Percentiles rank a stretch among this genome's conserved stretches.
These are phyloP conservation scores for Therioaphis trifolii DNA, from an alignment of 2,888 invertebrate species.

Conservation along the genomic window DNA sequence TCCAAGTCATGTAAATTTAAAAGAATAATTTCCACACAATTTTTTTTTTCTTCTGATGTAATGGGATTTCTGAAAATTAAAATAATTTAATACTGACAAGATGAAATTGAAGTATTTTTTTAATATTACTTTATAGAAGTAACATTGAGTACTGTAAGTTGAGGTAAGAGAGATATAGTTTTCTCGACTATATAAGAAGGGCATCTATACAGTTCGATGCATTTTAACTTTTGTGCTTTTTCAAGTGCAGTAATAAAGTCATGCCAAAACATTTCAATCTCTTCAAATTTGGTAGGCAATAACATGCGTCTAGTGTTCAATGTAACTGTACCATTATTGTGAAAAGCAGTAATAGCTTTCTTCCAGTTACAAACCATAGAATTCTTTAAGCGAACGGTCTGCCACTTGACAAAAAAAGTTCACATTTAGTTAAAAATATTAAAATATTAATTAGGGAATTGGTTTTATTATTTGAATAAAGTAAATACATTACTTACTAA, in stretches of 20 bases:
- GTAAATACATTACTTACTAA: conserved; percentile 69
- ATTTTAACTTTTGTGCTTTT: conserved; percentile 74
- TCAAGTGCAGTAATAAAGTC: conserved; percentile 77
- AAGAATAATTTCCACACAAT: conserved; percentile 70
- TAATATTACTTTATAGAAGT: conserved; percentile 74
- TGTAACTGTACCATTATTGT: conserved; percentile 79
- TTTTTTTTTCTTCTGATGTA: neutral
- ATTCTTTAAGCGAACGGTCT: conserved; percentile 85
- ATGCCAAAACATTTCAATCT: conserved; percentile 77
- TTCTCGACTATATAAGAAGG: conserved; percentile 79
- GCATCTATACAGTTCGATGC: conserved; percentile 78
- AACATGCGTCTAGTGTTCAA: conserved; percentile 86
- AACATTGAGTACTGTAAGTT: conserved; percentile 77
- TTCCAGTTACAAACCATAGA: conserved; percentile 85
- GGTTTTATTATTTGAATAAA: neutral
- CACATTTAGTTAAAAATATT: neutral
- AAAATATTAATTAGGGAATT: neutral
- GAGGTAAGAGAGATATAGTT: conserved; percentile 75
- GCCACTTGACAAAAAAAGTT: conserved; percentile 72
- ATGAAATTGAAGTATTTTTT: neutral
- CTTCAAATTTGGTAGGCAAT: conserved; percentile 72
- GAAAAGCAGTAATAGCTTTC: conserved; percentile 78
- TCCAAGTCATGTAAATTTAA: conserved; percentile 76
- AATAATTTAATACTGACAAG: neutral
- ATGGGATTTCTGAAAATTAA: conserved; percentile 29